Base-by-base conservation (phyloP, 2,797 vertebrate species). In the Monodelphis domestica region DNA sequence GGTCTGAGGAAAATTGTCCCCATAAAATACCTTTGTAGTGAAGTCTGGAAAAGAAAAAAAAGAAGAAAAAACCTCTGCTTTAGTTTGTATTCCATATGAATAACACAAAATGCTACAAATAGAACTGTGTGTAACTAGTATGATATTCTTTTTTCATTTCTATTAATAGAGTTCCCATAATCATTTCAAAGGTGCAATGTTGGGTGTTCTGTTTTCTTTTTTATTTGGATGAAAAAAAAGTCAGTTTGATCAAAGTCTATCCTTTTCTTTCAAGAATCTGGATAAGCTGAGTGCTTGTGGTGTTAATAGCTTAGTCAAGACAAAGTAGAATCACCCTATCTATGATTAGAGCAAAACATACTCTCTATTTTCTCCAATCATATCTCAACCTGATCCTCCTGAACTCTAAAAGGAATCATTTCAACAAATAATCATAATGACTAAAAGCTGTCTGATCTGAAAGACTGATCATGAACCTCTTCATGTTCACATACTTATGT, bases 21-120 rank as follows among this genome's bases (percentile, higher is more conserved):
- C 88, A 54, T 95, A 91, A 96, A 93, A 94, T 91, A 91, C 24
- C 52, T 95, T 94, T 92, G 94, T 50, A 91, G 53, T 91, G 59
- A 89, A 94, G 30, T 70, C 54, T 70, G 33, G 38, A 17, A 50
- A 7, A 0, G 0, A 3, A 17, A 54, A 53, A 53, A n/a, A n/a
- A n/a, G n/a, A n/a, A n/a, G 29, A 59, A 88, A 52, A 56, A 29
- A 7, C 87, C 5, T 94, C 54, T 26, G 56, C 63, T 92, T 92
- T 94, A 95, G 91, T 52, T 91, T 90, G 90, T 87, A 56, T 70
- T 70, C 12, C n/a, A 70, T 70, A n/a, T 38, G 63, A 70, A 70
- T 70, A 70, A 70, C 38, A 70, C n/a, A 70, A n/a, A 70, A 70
- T 17, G 38, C 14, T 70, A 38, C 5, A 70, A 70, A 70, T 70